Evolutionary conservation across 2,888 invertebrate species (phyloP).

Genomic region (Ormia ochracea): DNA sequence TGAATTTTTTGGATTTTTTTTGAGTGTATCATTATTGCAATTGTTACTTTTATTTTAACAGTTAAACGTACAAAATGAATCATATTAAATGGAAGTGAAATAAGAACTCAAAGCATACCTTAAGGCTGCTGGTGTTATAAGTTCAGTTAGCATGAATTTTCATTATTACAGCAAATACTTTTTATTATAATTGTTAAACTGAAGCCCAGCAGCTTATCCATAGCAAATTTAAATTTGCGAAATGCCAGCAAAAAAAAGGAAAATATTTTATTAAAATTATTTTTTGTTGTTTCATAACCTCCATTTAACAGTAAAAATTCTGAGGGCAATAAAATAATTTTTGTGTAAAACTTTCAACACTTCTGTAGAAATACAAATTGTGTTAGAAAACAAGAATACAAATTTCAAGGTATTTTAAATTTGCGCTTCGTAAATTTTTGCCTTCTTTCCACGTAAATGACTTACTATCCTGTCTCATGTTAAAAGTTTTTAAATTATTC

Average conservation of each 20-base stretch:
- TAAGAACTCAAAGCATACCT: background rate
- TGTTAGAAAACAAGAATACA: background rate
- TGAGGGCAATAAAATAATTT: background rate
- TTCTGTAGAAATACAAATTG: background rate
- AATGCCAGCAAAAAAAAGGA: background rate
- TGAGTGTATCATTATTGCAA: conserved; percentile 1
- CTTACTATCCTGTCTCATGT: background rate
- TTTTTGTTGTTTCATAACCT: background rate
- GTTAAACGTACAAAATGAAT: background rate
- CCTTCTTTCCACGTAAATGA: background rate
- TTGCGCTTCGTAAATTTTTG: background rate
- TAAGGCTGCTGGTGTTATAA: background rate
- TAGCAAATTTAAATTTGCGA: too few species aligned
- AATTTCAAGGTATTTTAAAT: background rate
- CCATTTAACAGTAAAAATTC: background rate
- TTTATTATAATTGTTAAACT: too few species aligned
- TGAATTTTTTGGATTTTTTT: too few species aligned
- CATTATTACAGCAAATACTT: too few species aligned
- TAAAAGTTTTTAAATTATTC: conserved; percentile 20
- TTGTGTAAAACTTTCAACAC: background rate
- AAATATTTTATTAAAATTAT: background rate
- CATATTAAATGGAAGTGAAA: background rate
- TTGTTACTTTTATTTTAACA: background rate
- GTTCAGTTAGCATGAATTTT: background rate
- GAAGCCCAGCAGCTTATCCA: too few species aligned